Base-by-base conservation (phyloP, 1,140 invertebrate species). In the Periplaneta americana region DNA sequence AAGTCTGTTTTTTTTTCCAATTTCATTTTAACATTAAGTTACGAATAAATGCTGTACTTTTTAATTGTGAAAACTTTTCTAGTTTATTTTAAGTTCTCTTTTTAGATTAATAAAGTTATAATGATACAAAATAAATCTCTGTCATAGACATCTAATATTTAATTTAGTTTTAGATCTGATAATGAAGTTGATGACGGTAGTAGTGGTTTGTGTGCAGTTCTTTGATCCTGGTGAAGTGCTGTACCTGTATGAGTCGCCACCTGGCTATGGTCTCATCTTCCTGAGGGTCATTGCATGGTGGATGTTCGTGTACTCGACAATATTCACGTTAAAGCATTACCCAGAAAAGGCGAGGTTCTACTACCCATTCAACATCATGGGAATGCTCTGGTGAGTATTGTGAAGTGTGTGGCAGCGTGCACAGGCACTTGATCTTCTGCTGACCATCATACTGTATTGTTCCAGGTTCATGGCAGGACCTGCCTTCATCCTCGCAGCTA, bases 191-290 rank as follows among this genome's bases (percentile, higher is more conserved):
- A n/a, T n/a, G n/a, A n/a, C n/a, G n/a, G n/a, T n/a, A n/a, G n/a
- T n/a, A n/a, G n/a, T n/a, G n/a, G n/a, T n/a, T n/a, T n/a, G n/a
- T n/a, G n/a, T 88, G 1, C 85, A 96, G 95, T 91, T 92, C 33
- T 98, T 98, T 87, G 97, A 98, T 88, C 95, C 96, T 1, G 97
- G 96, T 36, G 89, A 95, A 87, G 96, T 98, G 0, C 87, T 98
- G 1, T 98, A 98, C 86, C 88, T 96, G 35, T 98, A 97, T 84
- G 96, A 98, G 88, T 96, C 95, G 83, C 93, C 95, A 2, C 94
- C 96, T 4, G 97, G 97, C 0, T 97, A 97, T 84, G 92, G 93
- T 0, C 87, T 98, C 4, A 91, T 98, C n/a, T 89, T 91, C 15
- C 87, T 98, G 33, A 91, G 96, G 81, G 87, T 97, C 0, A 82